These are phyloP conservation scores for Nymphalis polychloros DNA, from an alignment of 2,888 invertebrate genomes.

Conservation along the genomic window DNA sequence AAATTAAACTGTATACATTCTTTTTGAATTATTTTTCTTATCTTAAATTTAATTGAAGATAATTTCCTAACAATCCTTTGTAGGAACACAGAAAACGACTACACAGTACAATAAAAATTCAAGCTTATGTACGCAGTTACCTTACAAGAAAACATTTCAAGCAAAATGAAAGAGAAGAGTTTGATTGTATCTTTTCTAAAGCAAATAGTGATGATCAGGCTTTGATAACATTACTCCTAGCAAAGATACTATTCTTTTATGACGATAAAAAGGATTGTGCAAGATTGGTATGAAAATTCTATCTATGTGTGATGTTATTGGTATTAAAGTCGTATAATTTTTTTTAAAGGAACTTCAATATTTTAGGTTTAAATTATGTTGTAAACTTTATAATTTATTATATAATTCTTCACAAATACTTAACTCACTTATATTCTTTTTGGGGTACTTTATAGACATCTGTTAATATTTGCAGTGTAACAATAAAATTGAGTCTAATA, in stretches of 20 bases:
- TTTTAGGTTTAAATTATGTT: no score
- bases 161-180: conserved; percentile 84
- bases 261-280: conserved; percentile 82
- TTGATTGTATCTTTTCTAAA: conserved; percentile 83
- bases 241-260: conserved; percentile 90
- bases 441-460: no score
- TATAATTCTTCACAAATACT: no score
- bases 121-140: conserved; percentile 90
- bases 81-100: conserved; percentile 87
- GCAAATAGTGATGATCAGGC: conserved; percentile 71
- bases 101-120: conserved; percentile 90
- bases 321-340: not conserved
- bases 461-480: no score
- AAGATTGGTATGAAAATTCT: conserved; percentile 68
- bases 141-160: conserved; percentile 86
- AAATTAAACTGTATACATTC: no score
- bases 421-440: no score
- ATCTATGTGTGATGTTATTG: not conserved
- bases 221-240: conserved; percentile 81
- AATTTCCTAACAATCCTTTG: conserved; percentile 29
- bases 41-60: no score
- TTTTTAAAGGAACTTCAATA: no score
- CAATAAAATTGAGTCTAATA: no score
- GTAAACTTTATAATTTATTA: no score
- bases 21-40: no score